A percentile compares a stretch with the other conserved stretches of the same genome.
Conservation (phyloP, 2,113 vertebrate species). For the Menidia beryllina region DNA sequence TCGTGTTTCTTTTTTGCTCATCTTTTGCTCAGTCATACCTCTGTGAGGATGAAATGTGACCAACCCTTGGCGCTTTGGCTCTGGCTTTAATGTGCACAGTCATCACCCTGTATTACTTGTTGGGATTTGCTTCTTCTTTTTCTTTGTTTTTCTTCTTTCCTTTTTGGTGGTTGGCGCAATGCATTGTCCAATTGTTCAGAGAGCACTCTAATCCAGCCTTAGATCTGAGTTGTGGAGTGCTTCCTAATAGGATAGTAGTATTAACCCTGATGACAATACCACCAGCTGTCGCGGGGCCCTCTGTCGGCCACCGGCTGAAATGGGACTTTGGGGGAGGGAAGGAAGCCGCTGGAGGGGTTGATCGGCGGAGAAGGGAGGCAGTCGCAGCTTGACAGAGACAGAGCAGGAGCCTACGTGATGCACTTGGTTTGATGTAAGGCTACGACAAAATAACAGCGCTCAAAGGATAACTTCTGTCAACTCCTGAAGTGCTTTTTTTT, state of each 20-base stretch:
- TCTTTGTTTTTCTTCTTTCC: slow-evolving; percentile 2
- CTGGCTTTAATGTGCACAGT: slow-evolving; percentile 4
- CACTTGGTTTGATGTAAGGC: slow-evolving; percentile 79
- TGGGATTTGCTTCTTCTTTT: background rate
- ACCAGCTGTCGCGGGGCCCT: slow-evolving; percentile 85
- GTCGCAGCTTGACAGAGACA: slow-evolving; percentile 39
- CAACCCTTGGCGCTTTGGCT: background rate
- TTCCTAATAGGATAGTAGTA: slow-evolving; percentile 94
- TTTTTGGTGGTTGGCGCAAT: slow-evolving; percentile 63
- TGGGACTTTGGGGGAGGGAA: slow-evolving; percentile 62
- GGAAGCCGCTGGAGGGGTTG: slow-evolving; percentile 40
- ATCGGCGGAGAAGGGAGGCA: slow-evolving; percentile 43
- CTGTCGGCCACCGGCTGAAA: slow-evolving; percentile 81
- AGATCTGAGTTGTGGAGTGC: slow-evolving; percentile 88
- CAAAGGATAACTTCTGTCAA: slow-evolving; percentile 38
- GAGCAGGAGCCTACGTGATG: slow-evolving; percentile 69
- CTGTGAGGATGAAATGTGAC: background rate
- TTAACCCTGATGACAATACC: slow-evolving; percentile 89
- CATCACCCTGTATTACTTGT: slow-evolving; percentile 34
- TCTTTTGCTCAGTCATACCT: background rate
- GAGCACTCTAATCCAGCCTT: slow-evolving; percentile 91
- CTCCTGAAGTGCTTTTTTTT: slow-evolving; percentile 57
- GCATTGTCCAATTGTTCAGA: slow-evolving; percentile 90
- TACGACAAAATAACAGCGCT: slow-evolving; percentile 63
- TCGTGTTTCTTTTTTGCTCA: background rate